Conservation (phyloP, 2,797 vertebrate species). For the Emydoidea blandingii region DNA sequence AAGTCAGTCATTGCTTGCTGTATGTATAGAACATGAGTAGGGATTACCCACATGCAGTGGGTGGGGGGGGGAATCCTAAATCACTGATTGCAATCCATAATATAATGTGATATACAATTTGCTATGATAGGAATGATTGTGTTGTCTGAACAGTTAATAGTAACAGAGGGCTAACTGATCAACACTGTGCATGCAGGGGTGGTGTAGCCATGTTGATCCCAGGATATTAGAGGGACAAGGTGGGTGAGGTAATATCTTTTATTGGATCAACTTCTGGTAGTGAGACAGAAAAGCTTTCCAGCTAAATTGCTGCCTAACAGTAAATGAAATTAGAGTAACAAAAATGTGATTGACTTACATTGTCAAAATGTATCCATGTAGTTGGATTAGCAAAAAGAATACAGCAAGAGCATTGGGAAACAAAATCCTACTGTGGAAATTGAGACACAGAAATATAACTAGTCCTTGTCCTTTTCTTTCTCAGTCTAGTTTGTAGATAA, state of each 20-base stretch:
- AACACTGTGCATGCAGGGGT: neutral
- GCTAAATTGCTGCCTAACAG: neutral
- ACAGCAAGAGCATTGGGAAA: neutral
- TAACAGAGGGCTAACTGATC: neutral
- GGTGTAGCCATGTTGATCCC: neutral
- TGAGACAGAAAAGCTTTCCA: neutral
- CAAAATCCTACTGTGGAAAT: conserved; percentile 25
- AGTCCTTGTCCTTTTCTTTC: neutral
- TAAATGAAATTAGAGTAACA: conserved; percentile 18
- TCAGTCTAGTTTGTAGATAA: neutral
- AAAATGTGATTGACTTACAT: conserved; percentile 23
- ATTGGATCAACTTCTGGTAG: neutral
- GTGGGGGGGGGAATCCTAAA: too few relatives aligned
- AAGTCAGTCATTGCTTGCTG: neutral
- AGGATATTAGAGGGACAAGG: neutral
- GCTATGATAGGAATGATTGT: neutral
- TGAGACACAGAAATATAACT: neutral
- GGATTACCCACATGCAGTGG: neutral
- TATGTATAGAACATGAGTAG: neutral
- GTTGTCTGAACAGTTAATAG: neutral
- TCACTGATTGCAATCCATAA: neutral
- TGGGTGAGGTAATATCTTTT: neutral
- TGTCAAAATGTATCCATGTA: neutral
- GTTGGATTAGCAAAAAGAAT: neutral
- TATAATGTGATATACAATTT: neutral